Base-by-base conservation (phyloP, 1,140 invertebrate genomes). In the Drosophila equinoxialis region DNA sequence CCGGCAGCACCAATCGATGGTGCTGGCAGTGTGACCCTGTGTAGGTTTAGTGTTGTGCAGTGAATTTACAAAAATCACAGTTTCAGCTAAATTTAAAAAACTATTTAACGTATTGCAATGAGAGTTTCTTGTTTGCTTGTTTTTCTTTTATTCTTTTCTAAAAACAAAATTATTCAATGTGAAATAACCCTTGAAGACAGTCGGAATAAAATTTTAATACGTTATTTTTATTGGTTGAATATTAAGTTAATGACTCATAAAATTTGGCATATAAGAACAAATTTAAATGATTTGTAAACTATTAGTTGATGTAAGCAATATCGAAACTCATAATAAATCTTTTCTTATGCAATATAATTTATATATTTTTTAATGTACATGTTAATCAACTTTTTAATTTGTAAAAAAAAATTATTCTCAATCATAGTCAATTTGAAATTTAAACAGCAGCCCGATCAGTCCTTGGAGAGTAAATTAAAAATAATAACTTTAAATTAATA, bases 401-500 rank as follows among this genome's bases (percentile, higher is more conserved):
- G 11, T 5, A 39, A 39, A 39, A 13, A 39, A 13, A 3, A 39
- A 13, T 11, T 39, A 11, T 39, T 39, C 37, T 39, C 37, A 39
- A 39, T 39, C 11, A 10, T 39, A 39, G 2, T 11, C 17, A 51
- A 23, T 51, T 17, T 20, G 7, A 20, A 48, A 17, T 20, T 3
- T 48, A 17, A 3, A 8, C 14, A 6, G 14, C n/a, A 45, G n/a
- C 3, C 7, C 20, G 10, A 6, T 20, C 6, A 11, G 51, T 1
- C 14, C 33, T 6, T 41, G n/a, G 7, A 37, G 7, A 48, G 4
- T 14, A 10, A 10, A 26, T 45, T 37, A 41, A 37, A 41, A 74
- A 20, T 10, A 8, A 11, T 37, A 10, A 71, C 61, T 17, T 37
- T 57, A n/a, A 41, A 65, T 55, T n/a, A 33, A n/a, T 42, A 45